Conservation (phyloP, 2,797 vertebrate species). For the Coracias cyanogaster region DNA sequence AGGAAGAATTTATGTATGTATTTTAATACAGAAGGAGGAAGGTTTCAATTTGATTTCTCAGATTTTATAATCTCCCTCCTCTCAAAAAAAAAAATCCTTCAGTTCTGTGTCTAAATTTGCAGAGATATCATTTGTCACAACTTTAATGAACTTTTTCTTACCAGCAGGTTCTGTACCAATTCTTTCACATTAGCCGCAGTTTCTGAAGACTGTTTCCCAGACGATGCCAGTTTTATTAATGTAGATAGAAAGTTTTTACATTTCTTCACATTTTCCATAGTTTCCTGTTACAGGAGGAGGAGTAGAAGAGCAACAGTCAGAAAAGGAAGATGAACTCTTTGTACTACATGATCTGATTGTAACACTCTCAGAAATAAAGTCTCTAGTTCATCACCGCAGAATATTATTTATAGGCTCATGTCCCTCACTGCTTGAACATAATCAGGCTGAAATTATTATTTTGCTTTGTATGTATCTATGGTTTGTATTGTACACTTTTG, state of each 20-base stretch:
- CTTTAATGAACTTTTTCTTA: constrained; percentile 75
- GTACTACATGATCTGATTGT: not conserved
- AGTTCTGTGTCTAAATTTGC: not conserved
- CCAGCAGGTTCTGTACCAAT: constrained; percentile 94
- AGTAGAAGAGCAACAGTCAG: not conserved
- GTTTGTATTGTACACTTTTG: not conserved
- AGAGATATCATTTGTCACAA: not conserved
- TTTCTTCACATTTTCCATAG: constrained; percentile 99
- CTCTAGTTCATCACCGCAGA: not conserved
- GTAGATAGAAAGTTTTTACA: constrained; percentile 98
- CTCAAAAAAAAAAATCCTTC: not conserved
- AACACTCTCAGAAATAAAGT: not conserved
- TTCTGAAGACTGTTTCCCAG: constrained; percentile 93
- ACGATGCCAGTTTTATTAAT: constrained; percentile 96
- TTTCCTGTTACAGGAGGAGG: constrained; percentile 82
- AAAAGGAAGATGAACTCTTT: not conserved
- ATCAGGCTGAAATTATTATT: not conserved
- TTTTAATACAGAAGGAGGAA: not conserved
- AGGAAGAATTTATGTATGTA: not conserved
- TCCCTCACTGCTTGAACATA: not conserved
- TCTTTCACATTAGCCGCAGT: constrained; percentile 94
- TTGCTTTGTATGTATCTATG: not conserved
- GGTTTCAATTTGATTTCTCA: not conserved
- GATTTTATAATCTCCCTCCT: not conserved
- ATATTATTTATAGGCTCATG: not conserved